These are phyloP conservation scores for Clamator glandarius DNA, from an alignment of 2,797 vertebrate species.

Conservation along the genomic window DNA sequence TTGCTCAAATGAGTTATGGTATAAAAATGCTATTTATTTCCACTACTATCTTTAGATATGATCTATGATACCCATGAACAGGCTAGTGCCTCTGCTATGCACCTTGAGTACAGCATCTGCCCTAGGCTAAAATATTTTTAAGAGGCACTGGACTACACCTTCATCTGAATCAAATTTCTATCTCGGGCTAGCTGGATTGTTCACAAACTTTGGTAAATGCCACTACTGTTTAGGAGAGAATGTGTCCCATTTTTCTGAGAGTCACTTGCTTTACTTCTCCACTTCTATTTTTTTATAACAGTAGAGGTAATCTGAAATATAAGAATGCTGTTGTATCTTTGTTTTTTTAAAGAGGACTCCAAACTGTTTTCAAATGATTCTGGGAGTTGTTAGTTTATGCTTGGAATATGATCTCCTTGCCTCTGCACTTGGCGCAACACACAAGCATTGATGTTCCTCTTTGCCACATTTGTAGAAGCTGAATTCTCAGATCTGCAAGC, in stretches of 20 bases:
- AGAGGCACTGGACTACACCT: neutral
- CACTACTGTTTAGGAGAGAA: neutral
- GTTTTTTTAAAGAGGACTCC: neutral
- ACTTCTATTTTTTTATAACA: neutral
- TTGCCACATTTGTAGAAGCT: neutral
- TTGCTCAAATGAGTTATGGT: neutral
- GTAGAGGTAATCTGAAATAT: neutral
- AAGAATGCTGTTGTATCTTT: neutral
- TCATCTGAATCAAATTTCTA: neutral
- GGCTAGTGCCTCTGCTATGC: accelerated
- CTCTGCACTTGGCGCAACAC: neutral
- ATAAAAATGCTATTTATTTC: neutral
- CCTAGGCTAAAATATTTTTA: neutral
- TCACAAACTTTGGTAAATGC: neutral
- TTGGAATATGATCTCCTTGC: neutral
- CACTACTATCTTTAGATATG: neutral
- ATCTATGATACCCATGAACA: neutral
- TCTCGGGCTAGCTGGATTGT: neutral
- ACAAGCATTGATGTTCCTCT: neutral
- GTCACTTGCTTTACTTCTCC: neutral
- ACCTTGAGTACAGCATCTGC: neutral
- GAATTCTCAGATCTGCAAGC: neutral
- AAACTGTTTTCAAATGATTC: neutral
- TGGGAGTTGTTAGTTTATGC: neutral
- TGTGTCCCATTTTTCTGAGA: neutral